phyloP scores from a whole-genome alignment of 2,888 invertebrate species.

The Troides aeacus region DNA sequence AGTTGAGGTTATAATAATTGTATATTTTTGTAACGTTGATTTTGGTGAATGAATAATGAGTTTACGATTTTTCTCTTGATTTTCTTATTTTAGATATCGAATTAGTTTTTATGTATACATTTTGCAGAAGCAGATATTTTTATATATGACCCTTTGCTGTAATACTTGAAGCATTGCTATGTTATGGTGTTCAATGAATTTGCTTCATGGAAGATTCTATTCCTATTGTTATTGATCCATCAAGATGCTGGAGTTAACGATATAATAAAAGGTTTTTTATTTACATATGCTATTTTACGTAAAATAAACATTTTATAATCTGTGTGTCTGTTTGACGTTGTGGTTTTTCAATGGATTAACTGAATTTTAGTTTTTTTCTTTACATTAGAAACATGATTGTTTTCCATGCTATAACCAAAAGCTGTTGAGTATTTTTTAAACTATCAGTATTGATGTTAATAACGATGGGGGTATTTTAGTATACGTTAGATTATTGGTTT shows the following conservation, averaged over 20 bases:
- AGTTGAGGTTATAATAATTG: constrained; percentile 17
- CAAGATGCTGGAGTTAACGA: background rate
- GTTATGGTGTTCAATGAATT: constrained; percentile 26
- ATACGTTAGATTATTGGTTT: too few species aligned
- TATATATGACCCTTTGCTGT: constrained; percentile 13
- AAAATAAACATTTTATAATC: too few species aligned
- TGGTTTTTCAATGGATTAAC: too few species aligned
- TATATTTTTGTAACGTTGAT: background rate
- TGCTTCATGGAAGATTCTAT: constrained; percentile 4
- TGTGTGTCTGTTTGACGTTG: too few species aligned
- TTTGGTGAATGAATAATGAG: background rate
- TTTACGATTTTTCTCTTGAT: background rate
- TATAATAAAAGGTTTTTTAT: background rate
- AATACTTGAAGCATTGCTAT: constrained; percentile 19
- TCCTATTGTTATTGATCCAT: constrained; percentile 6
- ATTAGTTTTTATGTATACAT: constrained; percentile 3
- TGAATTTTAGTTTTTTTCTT: background rate
- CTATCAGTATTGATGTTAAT: background rate
- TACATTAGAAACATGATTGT: background rate
- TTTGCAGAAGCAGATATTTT: background rate
- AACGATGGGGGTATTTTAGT: background rate
- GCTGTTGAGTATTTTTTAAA: background rate
- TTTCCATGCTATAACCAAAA: too few species aligned
- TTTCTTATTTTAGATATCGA: background rate
- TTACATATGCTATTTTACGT: background rate